phyloP scores from a whole-genome alignment of 2,888 invertebrate genomes.

The Sepiola atlantica region DNA sequence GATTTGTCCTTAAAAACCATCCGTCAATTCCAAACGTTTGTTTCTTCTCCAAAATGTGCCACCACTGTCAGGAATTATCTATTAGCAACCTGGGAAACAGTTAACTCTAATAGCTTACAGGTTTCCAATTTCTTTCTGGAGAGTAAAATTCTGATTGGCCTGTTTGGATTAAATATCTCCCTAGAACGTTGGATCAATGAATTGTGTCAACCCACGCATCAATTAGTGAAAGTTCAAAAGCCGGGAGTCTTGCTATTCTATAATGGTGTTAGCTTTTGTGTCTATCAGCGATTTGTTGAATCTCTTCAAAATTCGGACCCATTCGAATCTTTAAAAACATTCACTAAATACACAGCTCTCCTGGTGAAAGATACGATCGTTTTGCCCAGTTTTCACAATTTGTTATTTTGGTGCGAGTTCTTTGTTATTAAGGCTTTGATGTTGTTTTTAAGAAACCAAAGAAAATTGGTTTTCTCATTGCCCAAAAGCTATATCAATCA shows the following conservation, averaged over 20 bases:
- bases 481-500: slow-evolving; percentile 56
- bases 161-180: background rate
- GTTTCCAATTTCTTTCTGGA: background rate
- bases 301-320: slow-evolving; percentile 54
- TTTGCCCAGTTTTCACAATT: slow-evolving; percentile 56
- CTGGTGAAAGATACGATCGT: slow-evolving; percentile 47
- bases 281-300: slow-evolving; percentile 53
- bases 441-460: slow-evolving; percentile 54
- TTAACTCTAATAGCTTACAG: background rate
- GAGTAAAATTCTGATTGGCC: background rate
- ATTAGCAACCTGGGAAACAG: too few species aligned
- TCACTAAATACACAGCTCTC: slow-evolving; percentile 58
- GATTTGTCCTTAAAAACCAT: background rate
- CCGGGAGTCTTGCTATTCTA: background rate
- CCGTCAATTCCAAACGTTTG: background rate
- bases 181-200: background rate
- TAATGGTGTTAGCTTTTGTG: background rate
- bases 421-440: slow-evolving; percentile 56
- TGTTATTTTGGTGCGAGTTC: slow-evolving; percentile 62
- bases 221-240: background rate
- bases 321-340: slow-evolving; percentile 57
- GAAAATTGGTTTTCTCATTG: slow-evolving; percentile 50
- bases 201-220: background rate
- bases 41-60: background rate
- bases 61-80: background rate